These are phyloP conservation scores for Agonopterix alstromeriana DNA, from an alignment of 2,888 invertebrate genomes.

Conservation along the genomic window DNA sequence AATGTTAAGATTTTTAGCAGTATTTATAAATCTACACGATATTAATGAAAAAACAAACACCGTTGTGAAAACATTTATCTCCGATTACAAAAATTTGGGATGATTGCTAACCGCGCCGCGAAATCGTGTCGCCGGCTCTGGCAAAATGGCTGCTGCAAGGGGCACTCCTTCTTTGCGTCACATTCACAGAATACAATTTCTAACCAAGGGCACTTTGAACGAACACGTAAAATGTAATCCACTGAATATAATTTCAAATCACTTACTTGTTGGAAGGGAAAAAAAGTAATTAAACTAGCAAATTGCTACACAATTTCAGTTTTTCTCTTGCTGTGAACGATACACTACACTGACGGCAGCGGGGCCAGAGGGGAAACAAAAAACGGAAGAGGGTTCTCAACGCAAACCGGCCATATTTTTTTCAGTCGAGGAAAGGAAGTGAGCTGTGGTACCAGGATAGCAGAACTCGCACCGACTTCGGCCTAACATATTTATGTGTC, in stretches of 20 bases:
- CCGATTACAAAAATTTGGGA: constrained; percentile 35
- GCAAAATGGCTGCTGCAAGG: constrained; percentile 76
- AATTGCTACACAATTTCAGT: constrained; percentile 72
- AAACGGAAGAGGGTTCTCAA: constrained; percentile 76
- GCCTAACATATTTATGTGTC: constrained; percentile 3
- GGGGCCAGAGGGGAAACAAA: constrained; percentile 75
- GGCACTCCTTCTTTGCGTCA: constrained; percentile 80
- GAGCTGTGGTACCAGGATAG: constrained; percentile 9
- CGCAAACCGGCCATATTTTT: constrained; percentile 53
- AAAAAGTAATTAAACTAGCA: constrained; percentile 73
- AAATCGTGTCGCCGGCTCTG: constrained; percentile 73
- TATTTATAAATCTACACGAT: constrained; percentile 14
- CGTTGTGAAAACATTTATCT: constrained; percentile 10
- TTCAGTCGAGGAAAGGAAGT: constrained; percentile 11
- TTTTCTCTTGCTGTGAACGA: constrained; percentile 76
- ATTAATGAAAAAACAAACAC: constrained; percentile 7
- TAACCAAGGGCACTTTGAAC: constrained; percentile 35
- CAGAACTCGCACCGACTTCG: constrained; percentile 1
- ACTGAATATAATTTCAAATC: constrained; percentile 48
- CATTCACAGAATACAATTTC: constrained; percentile 54
- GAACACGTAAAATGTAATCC: constrained; percentile 43
- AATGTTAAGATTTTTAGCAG: constrained; percentile 13
- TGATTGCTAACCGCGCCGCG: constrained; percentile 56
- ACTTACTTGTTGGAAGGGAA: constrained; percentile 77
- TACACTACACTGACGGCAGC: constrained; percentile 75